Base-by-base conservation (phyloP, 2,797 vertebrate species). In the Anguilla marmorata region DNA sequence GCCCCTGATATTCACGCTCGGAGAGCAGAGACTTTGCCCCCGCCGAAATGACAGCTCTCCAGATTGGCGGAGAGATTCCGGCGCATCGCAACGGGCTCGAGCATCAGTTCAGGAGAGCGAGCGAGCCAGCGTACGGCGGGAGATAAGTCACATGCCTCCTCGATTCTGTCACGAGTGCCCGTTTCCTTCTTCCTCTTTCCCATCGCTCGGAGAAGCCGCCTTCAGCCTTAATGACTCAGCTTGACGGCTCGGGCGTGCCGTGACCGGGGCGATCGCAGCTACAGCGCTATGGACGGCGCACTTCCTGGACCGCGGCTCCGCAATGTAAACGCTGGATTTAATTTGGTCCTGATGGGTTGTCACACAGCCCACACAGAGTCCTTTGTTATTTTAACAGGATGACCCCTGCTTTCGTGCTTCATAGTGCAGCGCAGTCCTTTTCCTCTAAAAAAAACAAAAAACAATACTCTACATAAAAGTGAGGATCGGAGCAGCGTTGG, bases 101-200 rank as follows among this genome's bases (percentile, higher is more conserved):
- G 91, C 90, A 91, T 92, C 91, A 89, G 88, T 88, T 92, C 92
- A 90, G 27, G 74, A 37, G 14, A 79, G 90, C 85, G 87, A 90
- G 91, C 88, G 11, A 88, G 89, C 88, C 3, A 45, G 41, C 41
- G 41, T 45, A 45, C 41, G 41, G 89, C 37, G 41, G 56, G 69
- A 93, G 92, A 94, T 94, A 93, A 94, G 94, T 94, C 93, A 91
- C 50, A 83, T 89, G 91, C 93, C 90, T 91, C 89, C 76, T 63
- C 88, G 90, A 93, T 95, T 92, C 91, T 91, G 90, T 90, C 89
- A 91, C 89, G 92, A 90, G 90, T 87, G 88, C 88, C 52, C 19
- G 33, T n/a, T n/a, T 50, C 79, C 45, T 21, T 45, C 41, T 11
- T 69, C 63, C n/a, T 66, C 63, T 0, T 66, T 66, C 21, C 79